phyloP scores from a whole-genome alignment of 2,888 invertebrate species.

The Lycocerus yunnanus region DNA sequence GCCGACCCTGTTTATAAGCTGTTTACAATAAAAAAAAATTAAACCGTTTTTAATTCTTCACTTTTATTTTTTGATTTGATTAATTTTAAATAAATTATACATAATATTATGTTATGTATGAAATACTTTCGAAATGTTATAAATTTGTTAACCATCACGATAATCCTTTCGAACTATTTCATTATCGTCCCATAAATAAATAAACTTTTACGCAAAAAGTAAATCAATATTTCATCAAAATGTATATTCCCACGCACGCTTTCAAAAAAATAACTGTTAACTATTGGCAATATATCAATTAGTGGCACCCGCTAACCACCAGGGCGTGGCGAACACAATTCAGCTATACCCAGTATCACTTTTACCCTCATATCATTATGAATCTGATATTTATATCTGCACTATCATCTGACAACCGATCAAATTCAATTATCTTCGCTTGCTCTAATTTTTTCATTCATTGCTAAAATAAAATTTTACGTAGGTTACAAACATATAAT shows the following conservation, averaged over 20 bases:
- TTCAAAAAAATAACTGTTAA: constrained; percentile 11
- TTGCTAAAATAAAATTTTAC: no score
- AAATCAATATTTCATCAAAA: neutral
- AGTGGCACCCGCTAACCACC: constrained; percentile 47
- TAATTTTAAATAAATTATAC: no score
- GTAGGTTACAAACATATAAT: no score
- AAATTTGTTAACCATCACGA: neutral
- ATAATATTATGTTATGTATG: no score
- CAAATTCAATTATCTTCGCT: constrained; percentile 24
- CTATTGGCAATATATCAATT: constrained; percentile 54
- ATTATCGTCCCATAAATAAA: neutral
- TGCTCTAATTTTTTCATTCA: neutral
- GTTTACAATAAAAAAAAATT: no score
- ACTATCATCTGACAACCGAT: constrained; percentile 33
- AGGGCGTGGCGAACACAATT: constrained; percentile 38
- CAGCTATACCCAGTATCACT: constrained; percentile 26
- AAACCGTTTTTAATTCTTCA: no score
- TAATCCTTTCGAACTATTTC: neutral
- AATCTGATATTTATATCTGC: constrained; percentile 32
- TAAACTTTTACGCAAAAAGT: neutral
- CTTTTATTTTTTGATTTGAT: no score
- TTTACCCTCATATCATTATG: constrained; percentile 28
- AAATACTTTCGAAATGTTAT: no score
- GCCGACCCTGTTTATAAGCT: no score
- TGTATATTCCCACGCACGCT: constrained; percentile 24